Conservation (phyloP, 2,888 invertebrate genomes). For the Cheilosia grossa region DNA sequence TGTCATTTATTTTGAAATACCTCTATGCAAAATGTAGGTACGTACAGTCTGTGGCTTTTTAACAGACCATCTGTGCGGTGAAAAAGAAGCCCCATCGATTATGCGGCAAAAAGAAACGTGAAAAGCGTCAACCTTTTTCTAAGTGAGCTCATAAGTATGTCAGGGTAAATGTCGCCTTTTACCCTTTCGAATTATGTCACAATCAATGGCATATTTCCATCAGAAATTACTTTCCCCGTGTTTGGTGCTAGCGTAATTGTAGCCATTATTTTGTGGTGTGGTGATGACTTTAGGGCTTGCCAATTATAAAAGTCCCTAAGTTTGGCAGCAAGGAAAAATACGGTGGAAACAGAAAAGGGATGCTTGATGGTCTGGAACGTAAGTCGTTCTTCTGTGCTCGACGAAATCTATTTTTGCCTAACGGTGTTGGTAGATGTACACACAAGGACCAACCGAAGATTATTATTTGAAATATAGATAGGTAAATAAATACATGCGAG, state of each 20-base stretch:
- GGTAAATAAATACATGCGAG: background rate
- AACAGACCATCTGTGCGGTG: too few species aligned
- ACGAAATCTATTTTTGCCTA: conserved; percentile 1
- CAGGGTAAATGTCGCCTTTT: background rate
- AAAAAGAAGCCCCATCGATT: too few species aligned
- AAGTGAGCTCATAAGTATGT: too few species aligned
- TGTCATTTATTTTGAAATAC: too few species aligned
- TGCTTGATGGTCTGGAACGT: background rate
- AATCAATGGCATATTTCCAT: background rate
- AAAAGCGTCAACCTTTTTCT: too few species aligned
- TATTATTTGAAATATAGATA: background rate
- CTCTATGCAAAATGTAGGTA: too few species aligned
- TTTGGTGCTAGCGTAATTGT: background rate
- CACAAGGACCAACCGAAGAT: too few species aligned
- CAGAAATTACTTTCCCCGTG: background rate
- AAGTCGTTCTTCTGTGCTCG: background rate
- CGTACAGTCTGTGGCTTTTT: too few species aligned
- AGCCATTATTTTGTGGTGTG: background rate
- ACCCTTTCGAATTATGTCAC: background rate
- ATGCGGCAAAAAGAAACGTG: too few species aligned
- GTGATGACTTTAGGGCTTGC: background rate
- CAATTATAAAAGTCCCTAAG: background rate
- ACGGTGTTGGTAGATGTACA: background rate
- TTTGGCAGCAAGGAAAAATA: too few species aligned
- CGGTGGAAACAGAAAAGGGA: background rate